Evolutionary conservation across 2,113 vertebrate genomes (phyloP).

Genomic region (Pimephales promelas): DNA sequence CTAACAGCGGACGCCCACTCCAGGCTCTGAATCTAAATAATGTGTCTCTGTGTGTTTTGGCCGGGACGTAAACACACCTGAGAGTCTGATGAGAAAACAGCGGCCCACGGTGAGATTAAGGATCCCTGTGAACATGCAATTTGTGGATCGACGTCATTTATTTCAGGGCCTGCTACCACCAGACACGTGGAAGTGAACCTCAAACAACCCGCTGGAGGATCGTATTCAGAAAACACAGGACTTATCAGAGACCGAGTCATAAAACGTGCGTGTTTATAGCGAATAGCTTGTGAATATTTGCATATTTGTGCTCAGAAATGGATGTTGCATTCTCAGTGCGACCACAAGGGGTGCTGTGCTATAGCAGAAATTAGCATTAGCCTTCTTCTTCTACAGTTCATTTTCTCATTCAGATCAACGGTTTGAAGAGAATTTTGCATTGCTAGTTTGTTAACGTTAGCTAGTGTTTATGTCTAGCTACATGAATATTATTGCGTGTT

Average conservation of each 20-base stretch:
- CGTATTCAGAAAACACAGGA: no score
- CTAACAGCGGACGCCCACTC: background rate
- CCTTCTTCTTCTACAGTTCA: background rate
- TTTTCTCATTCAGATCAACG: background rate
- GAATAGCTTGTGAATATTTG: no score
- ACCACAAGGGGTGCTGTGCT: background rate
- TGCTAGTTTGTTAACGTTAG: background rate
- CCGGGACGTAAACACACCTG: background rate
- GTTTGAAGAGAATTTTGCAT: no score
- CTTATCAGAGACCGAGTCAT: background rate
- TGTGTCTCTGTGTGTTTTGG: background rate
- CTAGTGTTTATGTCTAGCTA: background rate
- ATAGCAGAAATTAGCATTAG: background rate
- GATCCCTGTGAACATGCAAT: background rate
- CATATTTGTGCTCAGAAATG: background rate
- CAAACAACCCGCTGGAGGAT: background rate
- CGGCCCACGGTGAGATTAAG: background rate
- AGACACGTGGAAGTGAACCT: background rate
- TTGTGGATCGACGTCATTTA: background rate
- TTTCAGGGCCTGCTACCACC: background rate
- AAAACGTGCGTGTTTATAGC: background rate
- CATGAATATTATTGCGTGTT: background rate
- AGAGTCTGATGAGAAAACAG: conserved; percentile 18
- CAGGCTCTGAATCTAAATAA: background rate
- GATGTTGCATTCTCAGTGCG: background rate